Conservation (phyloP, 2,113 vertebrate genomes). For the Excalfactoria chinensis region DNA sequence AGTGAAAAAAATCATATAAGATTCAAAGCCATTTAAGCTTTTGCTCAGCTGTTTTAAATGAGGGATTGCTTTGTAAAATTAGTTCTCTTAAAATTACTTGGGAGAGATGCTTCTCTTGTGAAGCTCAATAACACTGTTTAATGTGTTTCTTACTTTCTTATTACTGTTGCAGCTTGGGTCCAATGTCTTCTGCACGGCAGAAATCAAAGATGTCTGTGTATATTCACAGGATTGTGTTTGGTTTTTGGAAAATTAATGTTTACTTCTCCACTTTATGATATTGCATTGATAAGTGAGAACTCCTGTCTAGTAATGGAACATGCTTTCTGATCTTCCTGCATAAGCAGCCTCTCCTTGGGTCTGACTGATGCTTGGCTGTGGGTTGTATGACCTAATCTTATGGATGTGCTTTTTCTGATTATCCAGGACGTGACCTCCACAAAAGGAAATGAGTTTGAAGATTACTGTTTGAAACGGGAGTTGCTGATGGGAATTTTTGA, state of each 20-base stretch:
- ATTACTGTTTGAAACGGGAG: slow-evolving; percentile 99
- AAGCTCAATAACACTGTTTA: not conserved
- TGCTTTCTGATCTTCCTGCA: not conserved
- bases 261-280: rapidly evolving
- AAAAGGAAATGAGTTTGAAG: slow-evolving; percentile 99
- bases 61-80: not conserved
- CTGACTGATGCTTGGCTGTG: not conserved
- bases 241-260: not conserved
- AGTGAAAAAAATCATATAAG: not conserved
- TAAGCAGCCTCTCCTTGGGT: not conserved
- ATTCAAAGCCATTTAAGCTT: not conserved
- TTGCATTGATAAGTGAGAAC: not conserved
- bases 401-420: slow-evolving; percentile 20
- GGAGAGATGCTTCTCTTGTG: not conserved
- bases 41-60: not conserved
- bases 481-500: slow-evolving; percentile 99
- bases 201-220: rapidly evolving
- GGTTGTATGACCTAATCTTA: not conserved
- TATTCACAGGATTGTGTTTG: not conserved
- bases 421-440: slow-evolving; percentile 97
- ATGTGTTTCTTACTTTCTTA: not conserved
- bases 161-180: not conserved
- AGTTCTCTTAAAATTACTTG: not conserved
- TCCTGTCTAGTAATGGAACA: rapidly evolving
- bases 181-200: not conserved